Conservation (phyloP, 2,797 vertebrate genomes). For the Eulemur albifrons region DNA sequence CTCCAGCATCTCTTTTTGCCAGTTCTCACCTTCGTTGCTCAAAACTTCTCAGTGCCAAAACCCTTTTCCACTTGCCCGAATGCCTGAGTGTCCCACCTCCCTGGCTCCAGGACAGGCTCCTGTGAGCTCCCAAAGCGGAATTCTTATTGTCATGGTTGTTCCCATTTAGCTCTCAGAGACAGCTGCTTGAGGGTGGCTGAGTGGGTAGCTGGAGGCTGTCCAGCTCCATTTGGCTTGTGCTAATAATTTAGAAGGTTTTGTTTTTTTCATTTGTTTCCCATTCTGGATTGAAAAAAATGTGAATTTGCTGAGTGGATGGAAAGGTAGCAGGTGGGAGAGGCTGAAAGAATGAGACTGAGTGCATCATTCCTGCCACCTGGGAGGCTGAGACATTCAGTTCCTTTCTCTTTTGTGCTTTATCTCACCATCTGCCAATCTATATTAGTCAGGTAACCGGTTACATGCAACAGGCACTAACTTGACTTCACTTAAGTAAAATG, state of each 20-base stretch:
- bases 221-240: conserved; percentile 74
- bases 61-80: background rate
- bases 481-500: conserved; percentile 27
- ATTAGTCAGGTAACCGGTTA: background rate
- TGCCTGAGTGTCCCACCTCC: background rate
- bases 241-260: conserved; percentile 67
- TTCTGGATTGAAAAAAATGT: conserved; percentile 30
- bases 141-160: conserved; percentile 69
- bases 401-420: conserved; percentile 31
- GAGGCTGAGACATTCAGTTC: conserved; percentile 13
- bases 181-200: conserved; percentile 70
- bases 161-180: conserved; percentile 70
- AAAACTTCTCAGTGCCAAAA: background rate
- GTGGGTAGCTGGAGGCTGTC: conserved; percentile 66
- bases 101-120: background rate
- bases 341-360: background rate
- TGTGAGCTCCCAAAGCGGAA: conserved; percentile 38
- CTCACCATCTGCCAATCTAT: conserved; percentile 44
- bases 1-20: background rate
- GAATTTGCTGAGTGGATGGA: conserved; percentile 54
- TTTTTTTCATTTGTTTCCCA: conserved; percentile 69
- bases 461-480: conserved; percentile 5
- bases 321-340: conserved; percentile 56
- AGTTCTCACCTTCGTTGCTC: background rate
- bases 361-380: conserved; percentile 33